Evolutionary conservation across 1,140 invertebrate genomes (phyloP), one percentile per base, ranked within the genome.

Genomic region (Lineus longissimus): DNA sequence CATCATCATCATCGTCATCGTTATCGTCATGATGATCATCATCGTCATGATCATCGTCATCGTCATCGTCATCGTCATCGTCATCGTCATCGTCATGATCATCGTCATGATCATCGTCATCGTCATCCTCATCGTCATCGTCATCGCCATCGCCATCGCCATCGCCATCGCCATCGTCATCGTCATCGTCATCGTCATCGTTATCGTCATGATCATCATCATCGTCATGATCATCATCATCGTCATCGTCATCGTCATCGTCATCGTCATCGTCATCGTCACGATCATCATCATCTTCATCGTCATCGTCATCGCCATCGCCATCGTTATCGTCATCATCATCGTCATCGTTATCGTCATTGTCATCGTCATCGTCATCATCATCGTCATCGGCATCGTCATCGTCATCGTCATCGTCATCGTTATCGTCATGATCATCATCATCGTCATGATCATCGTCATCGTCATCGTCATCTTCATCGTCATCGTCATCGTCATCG

Each of bases 281-380:
- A n/a, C n/a, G 51, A n/a, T n/a, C n/a, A n/a, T n/a, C n/a, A n/a
- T n/a, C n/a, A n/a, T n/a, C n/a, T n/a, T n/a, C n/a, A n/a, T 63
- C 61, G 63, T 63, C 64, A 57, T 66, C 64, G 63, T 63, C 64
- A 66, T 66, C 64, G 63, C 63, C 64, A 66, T 66, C 64, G 63
- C 63, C 64, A 66, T 66, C 64, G 63, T 66, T 61, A 66, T 66
- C 64, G 63, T 63, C 61, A 66, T 65, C 63, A 65, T 41, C 22
- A 62, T 45, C 33, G 30, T 47, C 29, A 31, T 29, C 25, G 0
- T 43, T 30, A 41, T 41, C 41, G 54, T 62, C 58, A 29, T 1
- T 43, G 19, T 61, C 27, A 1, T 43, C 31, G 0, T 33, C 40
- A 54, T 62, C n/a, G 23, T 62, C 6, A 55, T 47, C n/a, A n/a